phyloP scores from a whole-genome alignment of 1,140 invertebrate species.

The Scaptodrosophila lebanonensis region DNA sequence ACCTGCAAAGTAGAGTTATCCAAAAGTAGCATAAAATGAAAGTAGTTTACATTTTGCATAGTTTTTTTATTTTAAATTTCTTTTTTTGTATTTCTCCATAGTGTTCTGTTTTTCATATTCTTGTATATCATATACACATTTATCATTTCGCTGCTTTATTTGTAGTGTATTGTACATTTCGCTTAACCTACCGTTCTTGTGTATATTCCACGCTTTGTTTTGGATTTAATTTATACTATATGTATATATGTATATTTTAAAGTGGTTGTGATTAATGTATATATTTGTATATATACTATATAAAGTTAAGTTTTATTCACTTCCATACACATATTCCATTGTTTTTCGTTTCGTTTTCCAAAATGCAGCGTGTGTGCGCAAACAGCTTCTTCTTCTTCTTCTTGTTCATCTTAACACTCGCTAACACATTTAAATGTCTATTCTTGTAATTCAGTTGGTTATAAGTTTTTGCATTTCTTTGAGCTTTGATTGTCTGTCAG shows the following conservation, averaged over 20 bases:
- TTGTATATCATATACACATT: too few species aligned
- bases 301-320: neutral
- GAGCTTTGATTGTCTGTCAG: constrained; percentile 70
- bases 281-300: constrained; percentile 6
- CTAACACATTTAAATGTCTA: constrained; percentile 25
- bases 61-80: too few species aligned
- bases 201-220: too few species aligned
- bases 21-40: too few species aligned
- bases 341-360: constrained; percentile 8
- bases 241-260: constrained; percentile 13
- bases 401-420: constrained; percentile 15
- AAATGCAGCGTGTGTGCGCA: constrained; percentile 23
- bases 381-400: constrained; percentile 10
- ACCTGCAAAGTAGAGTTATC: too few species aligned
- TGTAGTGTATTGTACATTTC: constrained; percentile 32
- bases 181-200: too few species aligned
- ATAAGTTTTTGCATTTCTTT: constrained; percentile 36
- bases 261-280: constrained; percentile 6
- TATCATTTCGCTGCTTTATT: too few species aligned
- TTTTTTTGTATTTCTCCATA: too few species aligned
- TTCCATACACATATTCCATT: neutral
- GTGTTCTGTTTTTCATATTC: too few species aligned
- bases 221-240: constrained; percentile 5
- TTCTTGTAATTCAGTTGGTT: constrained; percentile 15
- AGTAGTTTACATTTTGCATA: too few species aligned